These are phyloP conservation scores for Leucopternis melanops DNA, from an alignment of 2,113 vertebrate genomes.

Conservation along the genomic window DNA sequence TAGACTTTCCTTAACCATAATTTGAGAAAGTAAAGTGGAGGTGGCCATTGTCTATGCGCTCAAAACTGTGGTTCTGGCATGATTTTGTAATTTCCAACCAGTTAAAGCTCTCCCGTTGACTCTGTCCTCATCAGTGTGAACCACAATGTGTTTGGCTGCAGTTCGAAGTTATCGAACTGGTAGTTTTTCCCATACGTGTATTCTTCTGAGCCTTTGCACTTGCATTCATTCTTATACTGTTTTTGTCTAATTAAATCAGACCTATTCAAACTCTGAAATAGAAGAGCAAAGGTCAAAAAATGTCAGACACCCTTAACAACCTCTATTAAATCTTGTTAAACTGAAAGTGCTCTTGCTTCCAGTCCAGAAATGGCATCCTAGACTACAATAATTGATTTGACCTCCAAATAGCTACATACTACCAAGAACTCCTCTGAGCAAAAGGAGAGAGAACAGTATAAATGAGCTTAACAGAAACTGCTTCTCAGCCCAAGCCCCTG, in stretches of 20 bases:
- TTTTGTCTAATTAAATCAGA: constrained; percentile 57
- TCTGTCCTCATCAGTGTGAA: not conserved
- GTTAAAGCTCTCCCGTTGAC: not conserved
- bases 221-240: constrained; percentile 1
- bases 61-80: not conserved
- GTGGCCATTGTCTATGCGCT: not conserved
- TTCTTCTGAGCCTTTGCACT: not conserved
- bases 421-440: not conserved
- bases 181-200: not conserved
- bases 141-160: not conserved
- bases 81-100: not conserved
- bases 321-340: constrained; percentile 40
- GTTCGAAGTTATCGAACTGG: not conserved
- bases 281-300: constrained; percentile 54
- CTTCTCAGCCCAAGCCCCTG: not conserved
- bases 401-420: constrained; percentile 22
- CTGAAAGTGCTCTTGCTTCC: constrained; percentile 24
- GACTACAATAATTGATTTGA: constrained; percentile 50
- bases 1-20: not conserved
- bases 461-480: not conserved
- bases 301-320: constrained; percentile 30
- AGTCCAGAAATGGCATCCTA: constrained; percentile 1
- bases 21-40: not conserved
- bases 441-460: not conserved
- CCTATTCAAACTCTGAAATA: constrained; percentile 25